phyloP scores from a whole-genome alignment of 2,888 invertebrate genomes.

The Acanthococcus lagerstroemiae region DNA sequence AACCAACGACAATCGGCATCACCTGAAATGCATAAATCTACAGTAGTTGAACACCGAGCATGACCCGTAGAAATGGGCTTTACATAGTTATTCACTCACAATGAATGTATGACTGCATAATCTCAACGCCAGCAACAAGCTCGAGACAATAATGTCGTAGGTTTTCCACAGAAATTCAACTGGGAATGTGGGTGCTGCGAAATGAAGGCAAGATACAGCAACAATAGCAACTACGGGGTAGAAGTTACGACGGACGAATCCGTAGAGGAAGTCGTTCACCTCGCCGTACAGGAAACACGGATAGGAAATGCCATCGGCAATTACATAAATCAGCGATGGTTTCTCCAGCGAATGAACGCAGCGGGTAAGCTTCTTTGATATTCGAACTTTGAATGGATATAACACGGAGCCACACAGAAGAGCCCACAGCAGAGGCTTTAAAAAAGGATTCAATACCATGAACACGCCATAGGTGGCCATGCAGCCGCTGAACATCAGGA shows the following conservation, averaged over 20 bases:
- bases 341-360: slow-evolving; percentile 53
- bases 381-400: slow-evolving; percentile 82
- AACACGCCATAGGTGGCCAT: slow-evolving; percentile 51
- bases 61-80: background rate
- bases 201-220: background rate
- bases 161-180: background rate
- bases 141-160: background rate
- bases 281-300: slow-evolving; percentile 33
- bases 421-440: slow-evolving; percentile 92
- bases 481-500: slow-evolving; percentile 1
- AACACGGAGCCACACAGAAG: slow-evolving; percentile 90
- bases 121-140: background rate
- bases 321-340: slow-evolving; percentile 38
- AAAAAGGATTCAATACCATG: slow-evolving; percentile 78
- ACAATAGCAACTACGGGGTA: background rate
- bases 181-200: slow-evolving; percentile 6
- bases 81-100: background rate
- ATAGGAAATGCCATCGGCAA: slow-evolving; percentile 38
- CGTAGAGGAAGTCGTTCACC: slow-evolving; percentile 33
- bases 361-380: slow-evolving; percentile 62
- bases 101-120: slow-evolving; percentile 4
- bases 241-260: background rate
- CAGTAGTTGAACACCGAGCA: background rate
- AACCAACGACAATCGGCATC: background rate
- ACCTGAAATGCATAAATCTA: slow-evolving; percentile 5